Evolutionary conservation across 2,888 invertebrate species (phyloP), one percentile per base, ranked within the genome.

Genomic region (Cataglyphis altisquamis): DNA sequence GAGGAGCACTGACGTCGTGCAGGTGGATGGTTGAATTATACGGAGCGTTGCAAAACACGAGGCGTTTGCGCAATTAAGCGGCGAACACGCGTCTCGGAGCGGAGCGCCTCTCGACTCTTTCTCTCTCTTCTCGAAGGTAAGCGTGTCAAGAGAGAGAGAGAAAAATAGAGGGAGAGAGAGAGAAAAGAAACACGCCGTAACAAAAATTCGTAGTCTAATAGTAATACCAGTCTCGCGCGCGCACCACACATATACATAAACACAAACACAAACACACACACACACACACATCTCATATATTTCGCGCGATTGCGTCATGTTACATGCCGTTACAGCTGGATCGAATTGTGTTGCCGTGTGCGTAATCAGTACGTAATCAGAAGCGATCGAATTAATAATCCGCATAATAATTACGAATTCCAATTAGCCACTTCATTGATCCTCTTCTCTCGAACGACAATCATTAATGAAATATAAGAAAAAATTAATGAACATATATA

Each of bases 1-100:
- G 67, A 67, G 12, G 18, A 57, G 32, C 18, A 73, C 6, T 12
- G 29, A 15, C 62, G 64, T 45, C 78, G 36, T 70, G 25, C 78
- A 70, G 45, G 48, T 52, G 48, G 60, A 45, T 45, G 25, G 60
- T 75, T 52, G 57, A 82, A 82, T 67, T 82, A 39, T 8, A 52
- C 57, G 55, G 66, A 36, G 25, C 41, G 36, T 82, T 82, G 57
- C 82, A 75, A 82, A 82, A 82, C 57, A 45, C 55, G 36, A 18
- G 8, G 48, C n/a, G 63, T 75, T 82, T 80, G 75, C 82, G 82
- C 75, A 82, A 82, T 82, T 77, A 82, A 64, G 75, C 66, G 64
- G 55, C 66, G 66, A 66, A 52, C 48, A 18, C 48, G 57, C 55
- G 70, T 60, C 67, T 80, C 68, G 68, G 9, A 48, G 48, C 68